These are phyloP conservation scores for Pomacea maculata DNA, from an alignment of 1,140 invertebrate species.

Conservation along the genomic window DNA sequence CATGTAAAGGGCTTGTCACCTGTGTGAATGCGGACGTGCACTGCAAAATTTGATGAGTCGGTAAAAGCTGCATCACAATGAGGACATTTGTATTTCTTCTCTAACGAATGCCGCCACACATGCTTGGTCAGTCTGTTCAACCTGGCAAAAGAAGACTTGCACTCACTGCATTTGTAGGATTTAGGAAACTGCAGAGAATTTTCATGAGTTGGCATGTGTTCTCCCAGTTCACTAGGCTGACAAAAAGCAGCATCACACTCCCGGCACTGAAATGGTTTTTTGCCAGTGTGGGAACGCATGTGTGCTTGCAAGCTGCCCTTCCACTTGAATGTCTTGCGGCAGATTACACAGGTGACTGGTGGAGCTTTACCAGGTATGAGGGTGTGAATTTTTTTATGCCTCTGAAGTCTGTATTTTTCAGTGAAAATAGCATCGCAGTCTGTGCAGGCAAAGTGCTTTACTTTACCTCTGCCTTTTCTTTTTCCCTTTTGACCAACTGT, in stretches of 20 bases:
- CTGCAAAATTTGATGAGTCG: constrained; percentile 2
- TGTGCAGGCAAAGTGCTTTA: constrained; percentile 72
- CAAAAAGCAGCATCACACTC: constrained; percentile 7
- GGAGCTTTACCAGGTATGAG: constrained; percentile 4
- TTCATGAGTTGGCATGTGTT: not conserved
- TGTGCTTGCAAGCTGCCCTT: constrained; percentile 94
- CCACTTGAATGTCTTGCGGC: constrained; percentile 92
- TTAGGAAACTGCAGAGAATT: constrained; percentile 72
- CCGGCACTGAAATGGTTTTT: constrained; percentile 72
- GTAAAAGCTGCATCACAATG: constrained; percentile 8
- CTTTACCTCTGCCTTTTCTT: constrained; percentile 46
- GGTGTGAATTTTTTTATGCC: constrained; percentile 70
- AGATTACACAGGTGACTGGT: constrained; percentile 80
- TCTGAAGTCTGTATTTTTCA: constrained; percentile 89
- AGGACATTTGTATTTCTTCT: constrained; percentile 10
- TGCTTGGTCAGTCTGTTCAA: constrained; percentile 6
- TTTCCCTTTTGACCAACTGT: too few relatives aligned
- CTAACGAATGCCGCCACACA: constrained; percentile 1
- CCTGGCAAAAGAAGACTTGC: not conserved
- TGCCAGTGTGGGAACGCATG: constrained; percentile 92
- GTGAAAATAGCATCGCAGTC: constrained; percentile 16
- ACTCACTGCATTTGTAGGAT: constrained; percentile 72
- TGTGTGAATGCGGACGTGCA: constrained; percentile 14
- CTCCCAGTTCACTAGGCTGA: not conserved
- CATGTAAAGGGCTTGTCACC: constrained; percentile 20